Evolutionary conservation across 2,888 invertebrate genomes (phyloP).

Genomic region (Drosophila paranaensis): DNA sequence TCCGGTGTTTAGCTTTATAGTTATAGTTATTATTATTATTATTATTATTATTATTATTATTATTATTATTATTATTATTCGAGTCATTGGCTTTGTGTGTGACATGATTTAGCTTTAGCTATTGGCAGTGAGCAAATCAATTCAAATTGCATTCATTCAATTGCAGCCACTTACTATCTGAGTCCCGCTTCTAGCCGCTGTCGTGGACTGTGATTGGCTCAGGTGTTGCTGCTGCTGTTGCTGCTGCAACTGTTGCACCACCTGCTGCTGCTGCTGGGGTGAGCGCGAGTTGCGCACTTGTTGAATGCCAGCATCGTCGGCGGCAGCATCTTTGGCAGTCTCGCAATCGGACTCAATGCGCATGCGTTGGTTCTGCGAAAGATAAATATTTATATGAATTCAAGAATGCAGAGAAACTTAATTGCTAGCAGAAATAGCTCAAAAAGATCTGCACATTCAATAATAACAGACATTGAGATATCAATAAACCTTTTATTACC

Average conservation of each 20-base stretch:
- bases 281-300: slow-evolving; percentile 58
- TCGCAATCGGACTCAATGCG: slow-evolving; percentile 82
- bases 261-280: slow-evolving; percentile 52
- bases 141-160: slow-evolving; percentile 42
- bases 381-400: slow-evolving; percentile 9
- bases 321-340: slow-evolving; percentile 74
- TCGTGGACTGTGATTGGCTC: slow-evolving; percentile 56
- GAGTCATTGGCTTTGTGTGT: slow-evolving; percentile 11
- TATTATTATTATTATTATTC: slow-evolving; percentile 5
- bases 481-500: no score
- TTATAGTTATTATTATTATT: slow-evolving; percentile 5
- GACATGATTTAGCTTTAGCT: slow-evolving; percentile 14
- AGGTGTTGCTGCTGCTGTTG: slow-evolving; percentile 57
- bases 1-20: slow-evolving; percentile 33
- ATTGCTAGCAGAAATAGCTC: background rate
- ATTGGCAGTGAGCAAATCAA: slow-evolving; percentile 32
- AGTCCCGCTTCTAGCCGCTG: slow-evolving; percentile 56
- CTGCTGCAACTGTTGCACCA: slow-evolving; percentile 34
- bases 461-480: no score
- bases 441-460: background rate
- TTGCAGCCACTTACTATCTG: slow-evolving; percentile 77
- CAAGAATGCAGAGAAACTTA: background rate
- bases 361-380: slow-evolving; percentile 82
- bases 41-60: slow-evolving; percentile 1
- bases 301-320: slow-evolving; percentile 47